A percentile compares a stretch with the other conserved stretches of the same genome.
Conservation (phyloP, 2,113 vertebrate species). For the Blennius ocellaris region DNA sequence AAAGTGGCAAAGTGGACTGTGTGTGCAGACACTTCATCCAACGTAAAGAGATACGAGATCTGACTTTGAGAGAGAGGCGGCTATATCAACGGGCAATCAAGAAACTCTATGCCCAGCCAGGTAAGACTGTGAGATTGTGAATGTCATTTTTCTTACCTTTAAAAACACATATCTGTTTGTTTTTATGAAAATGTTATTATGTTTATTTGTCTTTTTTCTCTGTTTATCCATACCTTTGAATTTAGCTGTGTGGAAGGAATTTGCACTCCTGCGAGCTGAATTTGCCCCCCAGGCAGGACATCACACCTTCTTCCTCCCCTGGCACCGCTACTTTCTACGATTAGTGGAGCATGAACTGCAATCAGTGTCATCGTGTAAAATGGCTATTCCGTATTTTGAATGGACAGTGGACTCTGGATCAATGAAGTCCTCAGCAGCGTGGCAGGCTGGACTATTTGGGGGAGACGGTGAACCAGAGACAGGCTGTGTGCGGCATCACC, state of each 20-base stretch:
- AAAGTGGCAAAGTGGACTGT: constrained; percentile 46
- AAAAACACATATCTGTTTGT: background rate
- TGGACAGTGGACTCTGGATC: constrained; percentile 71
- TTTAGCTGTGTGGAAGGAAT: constrained; percentile 58
- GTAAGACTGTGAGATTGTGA: constrained; percentile 39
- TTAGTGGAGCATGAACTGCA: constrained; percentile 63
- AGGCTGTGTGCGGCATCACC: constrained; percentile 55
- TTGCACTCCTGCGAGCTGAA: constrained; percentile 56
- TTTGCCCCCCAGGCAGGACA: constrained; percentile 54
- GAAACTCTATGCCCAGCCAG: constrained; percentile 48
- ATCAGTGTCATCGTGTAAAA: constrained; percentile 58
- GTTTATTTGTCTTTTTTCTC: background rate
- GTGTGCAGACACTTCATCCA: constrained; percentile 52
- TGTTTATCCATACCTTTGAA: constrained; percentile 26
- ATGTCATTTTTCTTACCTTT: background rate
- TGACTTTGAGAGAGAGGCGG: constrained; percentile 52
- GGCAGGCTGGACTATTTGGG: constrained; percentile 68
- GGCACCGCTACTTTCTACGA: constrained; percentile 69
- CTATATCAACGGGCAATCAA: constrained; percentile 60
- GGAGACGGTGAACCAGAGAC: constrained; percentile 50
- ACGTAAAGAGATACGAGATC: constrained; percentile 69
- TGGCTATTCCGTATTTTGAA: constrained; percentile 71
- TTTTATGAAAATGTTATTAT: background rate
- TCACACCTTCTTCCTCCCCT: constrained; percentile 58
- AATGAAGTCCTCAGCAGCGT: constrained; percentile 51